Percentiles rank a stretch among this genome's conserved stretches.
phyloP scores from a whole-genome alignment of 2,797 vertebrate genomes.

The Sebastes cheni region DNA sequence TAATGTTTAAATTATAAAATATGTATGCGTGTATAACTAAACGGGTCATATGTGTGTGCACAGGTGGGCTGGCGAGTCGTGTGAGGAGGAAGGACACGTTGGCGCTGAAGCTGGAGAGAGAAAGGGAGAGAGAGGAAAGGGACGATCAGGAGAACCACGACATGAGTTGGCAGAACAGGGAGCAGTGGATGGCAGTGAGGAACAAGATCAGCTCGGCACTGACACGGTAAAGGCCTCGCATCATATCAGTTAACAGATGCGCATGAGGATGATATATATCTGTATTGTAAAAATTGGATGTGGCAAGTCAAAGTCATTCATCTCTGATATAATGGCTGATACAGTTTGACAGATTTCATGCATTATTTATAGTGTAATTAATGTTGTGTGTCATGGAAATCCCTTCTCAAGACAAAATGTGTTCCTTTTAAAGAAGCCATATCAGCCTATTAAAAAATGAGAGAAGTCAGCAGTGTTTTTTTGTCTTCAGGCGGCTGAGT shows the following conservation, averaged over 20 bases:
- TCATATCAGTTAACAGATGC: neutral
- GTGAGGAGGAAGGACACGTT: constrained; percentile 95
- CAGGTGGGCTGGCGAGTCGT: constrained; percentile 89
- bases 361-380: neutral
- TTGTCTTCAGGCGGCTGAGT: constrained; percentile 87
- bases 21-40: neutral
- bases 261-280: neutral
- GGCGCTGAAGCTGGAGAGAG: constrained; percentile 88
- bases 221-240: constrained; percentile 80
- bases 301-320: neutral
- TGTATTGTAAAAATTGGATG: neutral
- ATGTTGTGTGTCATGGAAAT: neutral
- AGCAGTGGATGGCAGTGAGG: constrained; percentile 91
- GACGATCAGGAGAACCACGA: constrained; percentile 73
- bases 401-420: neutral
- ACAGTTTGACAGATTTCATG: neutral
- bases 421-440: neutral
- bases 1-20: neutral
- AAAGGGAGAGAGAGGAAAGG: constrained; percentile 54
- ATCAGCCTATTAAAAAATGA: neutral
- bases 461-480: constrained; percentile 3
- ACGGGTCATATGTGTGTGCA: neutral
- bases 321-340: neutral
- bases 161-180: constrained; percentile 86
- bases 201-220: constrained; percentile 89